Evolutionary conservation across 2,888 invertebrate genomes (phyloP), one percentile per base, ranked within the genome.

Genomic region (Lepas anatifera): DNA sequence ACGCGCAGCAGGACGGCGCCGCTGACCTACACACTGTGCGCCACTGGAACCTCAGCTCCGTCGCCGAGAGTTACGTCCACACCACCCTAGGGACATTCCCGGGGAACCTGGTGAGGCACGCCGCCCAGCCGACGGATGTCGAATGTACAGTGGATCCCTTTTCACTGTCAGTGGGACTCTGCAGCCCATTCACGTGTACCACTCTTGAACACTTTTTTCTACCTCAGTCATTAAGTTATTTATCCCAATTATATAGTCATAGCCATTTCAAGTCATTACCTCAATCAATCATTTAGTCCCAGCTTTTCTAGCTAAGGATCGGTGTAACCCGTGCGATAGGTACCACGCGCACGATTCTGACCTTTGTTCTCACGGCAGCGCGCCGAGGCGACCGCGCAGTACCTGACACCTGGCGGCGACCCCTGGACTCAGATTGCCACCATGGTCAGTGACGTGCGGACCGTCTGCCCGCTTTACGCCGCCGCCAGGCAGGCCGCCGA

Each of bases 381-480:
- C 18, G 22, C 22, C 35, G 22, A 18, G 32, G 58, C 35, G 16
- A 58, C 58, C 32, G 32, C 32, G 32, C 58, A 27, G 11, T 64
- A 39, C 25, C 64, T 69, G 41, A 58, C 16, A 1, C 58, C 39
- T n/a, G 43, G 39, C 29, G 43, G 71, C 22, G 71, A 73, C 41
- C 71, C 72, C 37, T 41, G 48, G 67, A 52, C 39, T 16, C 58
- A 52, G 52, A 63, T 69, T 64, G 85, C 86, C 25, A 82, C 87
- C 68, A 84, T 92, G 84, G 87, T 91, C 43, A 88, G 90, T 0
- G 88, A 90, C 74, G 86, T 92, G 35, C 85, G 91, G 69, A 89
- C 88, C 2, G 83, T 90, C 67, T 93, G 92, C 76, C 92, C 93
- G 1, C 79, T 92, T 70, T 81, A 88, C 64, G 85, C 85, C 18